These are phyloP conservation scores for Metalampra italica DNA, from an alignment of 2,888 invertebrate species.

Conservation along the genomic window DNA sequence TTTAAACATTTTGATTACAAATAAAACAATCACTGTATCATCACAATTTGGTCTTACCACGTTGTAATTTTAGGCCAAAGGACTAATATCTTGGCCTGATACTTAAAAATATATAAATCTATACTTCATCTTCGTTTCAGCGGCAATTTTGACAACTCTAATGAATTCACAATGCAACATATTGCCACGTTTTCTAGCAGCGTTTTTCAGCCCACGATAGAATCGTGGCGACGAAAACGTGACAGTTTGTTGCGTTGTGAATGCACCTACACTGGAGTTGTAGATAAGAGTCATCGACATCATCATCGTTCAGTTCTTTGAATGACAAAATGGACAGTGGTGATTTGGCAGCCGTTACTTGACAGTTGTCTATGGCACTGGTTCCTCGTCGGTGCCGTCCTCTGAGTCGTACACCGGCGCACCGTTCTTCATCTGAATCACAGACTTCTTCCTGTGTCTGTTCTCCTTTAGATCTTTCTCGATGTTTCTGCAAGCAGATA, in stretches of 20 bases:
- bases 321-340: too few species aligned
- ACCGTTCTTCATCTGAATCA: constrained; percentile 77
- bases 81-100: constrained; percentile 1
- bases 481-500: constrained; percentile 45
- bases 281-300: too few species aligned
- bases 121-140: constrained; percentile 1
- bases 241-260: too few species aligned
- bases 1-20: constrained; percentile 39
- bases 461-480: constrained; percentile 74
- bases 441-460: constrained; percentile 78
- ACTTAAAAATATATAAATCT: neutral
- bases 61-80: neutral
- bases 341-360: constrained; percentile 19
- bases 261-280: too few species aligned
- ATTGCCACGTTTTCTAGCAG: neutral
- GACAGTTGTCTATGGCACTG: constrained; percentile 71
- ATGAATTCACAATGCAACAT: too few species aligned
- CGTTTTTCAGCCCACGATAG: too few species aligned
- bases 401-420: constrained; percentile 78
- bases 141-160: constrained; percentile 23
- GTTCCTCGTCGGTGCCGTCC: constrained; percentile 83
- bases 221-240: too few species aligned
- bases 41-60: constrained; percentile 36
- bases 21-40: constrained; percentile 52
- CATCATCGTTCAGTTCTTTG: too few species aligned